phyloP scores from a whole-genome alignment of 2,888 invertebrate genomes.

The Ophion ellenae region DNA sequence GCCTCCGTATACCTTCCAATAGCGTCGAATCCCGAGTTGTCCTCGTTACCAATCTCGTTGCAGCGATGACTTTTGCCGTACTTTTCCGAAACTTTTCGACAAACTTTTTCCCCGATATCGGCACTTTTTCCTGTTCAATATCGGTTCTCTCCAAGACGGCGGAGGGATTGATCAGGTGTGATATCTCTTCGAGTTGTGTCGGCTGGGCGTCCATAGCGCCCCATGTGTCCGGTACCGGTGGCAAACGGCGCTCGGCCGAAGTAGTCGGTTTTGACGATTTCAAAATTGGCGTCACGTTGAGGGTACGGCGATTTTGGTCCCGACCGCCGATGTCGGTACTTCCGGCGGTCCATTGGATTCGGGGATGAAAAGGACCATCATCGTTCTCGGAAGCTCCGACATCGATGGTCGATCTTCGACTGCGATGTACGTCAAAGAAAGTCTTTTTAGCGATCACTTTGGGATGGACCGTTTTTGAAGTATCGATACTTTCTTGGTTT shows the following conservation, averaged over 20 bases:
- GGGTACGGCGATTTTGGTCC: neutral
- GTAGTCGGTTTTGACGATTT: neutral
- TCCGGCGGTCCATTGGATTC: constrained; percentile 48
- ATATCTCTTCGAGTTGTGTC: constrained; percentile 65
- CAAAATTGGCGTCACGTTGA: neutral
- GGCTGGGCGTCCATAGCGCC: constrained; percentile 63
- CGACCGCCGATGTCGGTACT: constrained; percentile 33
- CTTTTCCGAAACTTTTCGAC: constrained; percentile 47
- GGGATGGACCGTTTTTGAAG: constrained; percentile 16
- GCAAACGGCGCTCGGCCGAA: constrained; percentile 23
- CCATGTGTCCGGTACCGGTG: constrained; percentile 63
- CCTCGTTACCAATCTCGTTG: neutral
- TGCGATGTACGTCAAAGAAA: constrained; percentile 59
- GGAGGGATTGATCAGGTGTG: constrained; percentile 45
- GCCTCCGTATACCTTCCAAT: constrained; percentile 8
- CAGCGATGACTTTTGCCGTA: neutral
- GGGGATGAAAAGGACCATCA: constrained; percentile 31
- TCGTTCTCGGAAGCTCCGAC: constrained; percentile 9
- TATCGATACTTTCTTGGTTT: neutral
- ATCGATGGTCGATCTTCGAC: constrained; percentile 12
- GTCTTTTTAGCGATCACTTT: constrained; percentile 59
- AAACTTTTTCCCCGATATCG: constrained; percentile 36
- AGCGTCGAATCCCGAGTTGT: neutral
- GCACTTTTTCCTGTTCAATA: neutral
- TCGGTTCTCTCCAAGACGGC: constrained; percentile 13